These are phyloP conservation scores for Melanerpes formicivorus DNA, from an alignment of 2,113 vertebrate genomes.

Conservation along the genomic window DNA sequence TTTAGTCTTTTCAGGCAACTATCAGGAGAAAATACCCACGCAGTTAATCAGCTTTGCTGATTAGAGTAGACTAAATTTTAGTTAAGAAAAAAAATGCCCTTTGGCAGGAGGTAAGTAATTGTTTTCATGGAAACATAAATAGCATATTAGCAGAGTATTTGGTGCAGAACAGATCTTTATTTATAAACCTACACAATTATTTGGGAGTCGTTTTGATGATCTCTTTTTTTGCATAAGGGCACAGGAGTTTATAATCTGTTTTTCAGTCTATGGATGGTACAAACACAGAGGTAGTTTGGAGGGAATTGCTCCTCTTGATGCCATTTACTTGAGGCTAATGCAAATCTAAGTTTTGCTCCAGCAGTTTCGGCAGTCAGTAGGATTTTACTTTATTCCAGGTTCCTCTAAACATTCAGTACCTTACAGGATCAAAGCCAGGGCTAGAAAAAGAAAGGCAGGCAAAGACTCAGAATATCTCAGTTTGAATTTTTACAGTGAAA, in stretches of 20 bases:
- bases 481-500: neutral
- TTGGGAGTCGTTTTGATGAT: neutral
- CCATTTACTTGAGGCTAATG: neutral
- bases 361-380: neutral
- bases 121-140: conserved; percentile 1
- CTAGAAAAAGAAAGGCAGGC: neutral
- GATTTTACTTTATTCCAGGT: neutral
- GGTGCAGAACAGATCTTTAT: neutral
- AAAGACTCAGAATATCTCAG: neutral
- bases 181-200: neutral
- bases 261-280: neutral
- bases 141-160: neutral
- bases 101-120: neutral
- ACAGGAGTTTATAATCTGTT: neutral
- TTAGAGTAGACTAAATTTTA: neutral
- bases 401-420: neutral
- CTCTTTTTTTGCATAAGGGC: neutral
- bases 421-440: neutral
- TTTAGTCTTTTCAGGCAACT: neutral
- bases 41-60: neutral
- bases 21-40: neutral
- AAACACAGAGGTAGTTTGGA: neutral
- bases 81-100: neutral
- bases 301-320: neutral
- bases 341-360: neutral